Evolutionary conservation across 2,113 vertebrate genomes (phyloP).

Genomic region (Heptranchias perlo): DNA sequence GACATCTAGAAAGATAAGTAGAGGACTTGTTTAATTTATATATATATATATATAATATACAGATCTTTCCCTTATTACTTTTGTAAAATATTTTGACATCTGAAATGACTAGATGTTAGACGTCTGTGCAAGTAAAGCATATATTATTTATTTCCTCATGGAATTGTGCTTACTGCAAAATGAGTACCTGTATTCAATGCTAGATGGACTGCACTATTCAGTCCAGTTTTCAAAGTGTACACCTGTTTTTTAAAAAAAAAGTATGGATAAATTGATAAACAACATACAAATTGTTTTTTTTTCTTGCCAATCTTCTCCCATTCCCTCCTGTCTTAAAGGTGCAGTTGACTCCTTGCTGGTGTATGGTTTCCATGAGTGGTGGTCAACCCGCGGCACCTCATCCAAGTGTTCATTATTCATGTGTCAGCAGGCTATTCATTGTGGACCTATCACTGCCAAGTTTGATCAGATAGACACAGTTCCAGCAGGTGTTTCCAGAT

Average conservation of each 20-base stretch:
- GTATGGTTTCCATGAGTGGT: neutral
- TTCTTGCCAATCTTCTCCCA: neutral
- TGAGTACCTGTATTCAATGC: neutral
- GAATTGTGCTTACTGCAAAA: conserved; percentile 18
- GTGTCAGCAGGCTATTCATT: neutral
- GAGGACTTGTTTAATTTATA: too few relatives aligned
- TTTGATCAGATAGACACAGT: neutral
- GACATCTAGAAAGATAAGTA: too few relatives aligned
- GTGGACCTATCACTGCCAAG: neutral
- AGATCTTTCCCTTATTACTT: too few relatives aligned
- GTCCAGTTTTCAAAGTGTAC: neutral
- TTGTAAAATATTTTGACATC: too few relatives aligned
- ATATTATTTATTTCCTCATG: neutral
- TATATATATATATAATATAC: too few relatives aligned
- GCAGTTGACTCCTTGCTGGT: neutral
- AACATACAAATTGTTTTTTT: neutral
- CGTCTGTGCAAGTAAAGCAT: neutral
- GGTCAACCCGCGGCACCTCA: neutral
- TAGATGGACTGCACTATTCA: neutral
- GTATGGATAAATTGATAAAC: neutral
- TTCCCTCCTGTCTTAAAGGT: neutral
- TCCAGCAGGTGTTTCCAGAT: neutral
- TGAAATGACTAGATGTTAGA: too few relatives aligned
- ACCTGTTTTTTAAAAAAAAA: neutral
- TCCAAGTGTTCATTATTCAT: neutral